Conservation (phyloP, 2,113 vertebrate species). For the Oreochromis spilurus region DNA sequence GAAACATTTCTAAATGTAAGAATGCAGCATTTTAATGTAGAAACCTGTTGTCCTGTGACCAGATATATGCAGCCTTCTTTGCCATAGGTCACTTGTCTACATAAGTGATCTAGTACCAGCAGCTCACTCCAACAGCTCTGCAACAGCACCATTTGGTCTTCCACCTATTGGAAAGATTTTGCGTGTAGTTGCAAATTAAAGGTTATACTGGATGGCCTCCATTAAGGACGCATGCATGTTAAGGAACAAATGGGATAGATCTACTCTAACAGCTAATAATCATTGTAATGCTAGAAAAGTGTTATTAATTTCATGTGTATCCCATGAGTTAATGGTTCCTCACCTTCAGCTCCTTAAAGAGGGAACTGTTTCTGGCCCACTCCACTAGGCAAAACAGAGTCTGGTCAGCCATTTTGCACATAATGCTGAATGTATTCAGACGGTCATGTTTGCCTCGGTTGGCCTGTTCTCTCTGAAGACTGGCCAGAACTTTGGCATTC, state of each 20-base stretch:
- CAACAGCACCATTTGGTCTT: slow-evolving; percentile 78
- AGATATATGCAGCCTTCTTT: slow-evolving; percentile 75
- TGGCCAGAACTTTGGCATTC: slow-evolving; percentile 69
- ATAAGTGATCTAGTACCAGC: slow-evolving; percentile 77
- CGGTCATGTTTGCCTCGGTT: slow-evolving; percentile 75
- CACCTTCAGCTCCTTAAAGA: slow-evolving; percentile 81
- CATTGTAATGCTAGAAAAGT: background rate
- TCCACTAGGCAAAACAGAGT: slow-evolving; percentile 78
- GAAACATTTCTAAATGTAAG: background rate
- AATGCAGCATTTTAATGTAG: background rate
- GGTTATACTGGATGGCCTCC: background rate
- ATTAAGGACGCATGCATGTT: background rate
- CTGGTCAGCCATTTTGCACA: slow-evolving; percentile 81
- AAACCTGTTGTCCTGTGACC: slow-evolving; percentile 78
- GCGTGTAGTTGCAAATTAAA: background rate
- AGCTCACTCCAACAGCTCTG: slow-evolving; percentile 82
- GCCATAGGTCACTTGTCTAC: slow-evolving; percentile 73
- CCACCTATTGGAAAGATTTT: slow-evolving; percentile 61
- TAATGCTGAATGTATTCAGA: slow-evolving; percentile 79
- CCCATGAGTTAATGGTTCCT: background rate
- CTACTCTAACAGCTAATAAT: background rate
- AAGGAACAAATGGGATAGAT: background rate
- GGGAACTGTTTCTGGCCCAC: slow-evolving; percentile 74
- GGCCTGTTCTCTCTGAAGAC: slow-evolving; percentile 74
- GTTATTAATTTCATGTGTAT: background rate